Evolutionary conservation across 2,797 vertebrate species (phyloP), one percentile per base, ranked within the genome.

Genomic region (Pyrocephalus nanus): DNA sequence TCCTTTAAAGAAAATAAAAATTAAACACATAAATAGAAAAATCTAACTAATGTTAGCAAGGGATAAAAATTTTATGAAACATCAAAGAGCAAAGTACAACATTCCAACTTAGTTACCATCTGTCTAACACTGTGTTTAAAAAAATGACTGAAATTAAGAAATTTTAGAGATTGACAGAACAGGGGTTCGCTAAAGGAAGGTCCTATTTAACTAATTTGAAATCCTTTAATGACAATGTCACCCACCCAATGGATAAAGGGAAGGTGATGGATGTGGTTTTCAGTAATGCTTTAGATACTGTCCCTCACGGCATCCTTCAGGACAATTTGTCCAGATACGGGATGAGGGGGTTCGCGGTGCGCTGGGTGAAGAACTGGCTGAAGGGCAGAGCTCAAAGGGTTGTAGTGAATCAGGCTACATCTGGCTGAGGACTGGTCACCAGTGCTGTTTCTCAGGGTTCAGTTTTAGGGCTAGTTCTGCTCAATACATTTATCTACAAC

Each of bases 1-100:
- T 84, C 29, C 25, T 78, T 81, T 43, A 48, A 72, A 70, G 51
- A 36, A 65, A 91, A 90, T 54, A 30, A 75, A 73, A 81, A 64
- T 38, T 53, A 42, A 90, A 84, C 20, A 75, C 9, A 58, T 9
- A 53, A 57, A 30, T 40, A 21, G 4, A 57, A 83, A 69, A 50
- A 36, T 11, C 8, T 11, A 65, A 65, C 11, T 55, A 88, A 65
- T 17, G 25, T 47, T 34, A 16, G 14, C 12, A 67, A 90, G 77
- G 23, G 34, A 61, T 27, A 69, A 76, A 73, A 92, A 54, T 10
- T 43, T 10, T 23, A 40, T 45, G 53, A 70, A 18, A 30, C 32
- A 55, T 7, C 15, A 34, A 75, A 88, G 22, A 69, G 42, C 18
- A 34, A 57, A 80, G 48, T 32, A 20, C 7, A 62, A 32, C 36